Percentiles rank a stretch among this genome's conserved stretches.
Evolutionary conservation across 2,113 vertebrate genomes (phyloP).

Genomic region (Nyctereutes procyonoides): DNA sequence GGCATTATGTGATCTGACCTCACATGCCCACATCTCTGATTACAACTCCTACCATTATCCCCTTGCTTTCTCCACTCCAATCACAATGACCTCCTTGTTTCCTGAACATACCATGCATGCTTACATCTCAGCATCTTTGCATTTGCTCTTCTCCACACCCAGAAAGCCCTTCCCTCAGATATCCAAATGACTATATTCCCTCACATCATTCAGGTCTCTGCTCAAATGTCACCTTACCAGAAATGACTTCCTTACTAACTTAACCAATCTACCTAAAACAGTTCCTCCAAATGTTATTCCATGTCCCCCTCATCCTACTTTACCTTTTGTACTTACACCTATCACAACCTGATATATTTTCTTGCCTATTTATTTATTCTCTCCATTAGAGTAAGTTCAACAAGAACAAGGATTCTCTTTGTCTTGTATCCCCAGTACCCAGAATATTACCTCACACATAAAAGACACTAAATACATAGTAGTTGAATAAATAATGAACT

Average conservation of each 20-base stretch:
- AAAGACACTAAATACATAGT: neutral
- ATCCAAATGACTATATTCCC: neutral
- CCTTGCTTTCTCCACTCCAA: neutral
- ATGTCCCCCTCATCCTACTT: neutral
- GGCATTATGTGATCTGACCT: neutral
- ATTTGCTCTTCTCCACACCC: neutral
- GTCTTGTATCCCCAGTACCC: neutral
- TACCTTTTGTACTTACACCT: neutral
- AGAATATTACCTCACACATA: neutral
- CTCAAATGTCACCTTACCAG: neutral
- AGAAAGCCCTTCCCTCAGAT: neutral
- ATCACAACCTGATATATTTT: neutral
- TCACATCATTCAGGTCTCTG: neutral
- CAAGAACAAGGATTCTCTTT: neutral
- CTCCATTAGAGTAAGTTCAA: neutral
- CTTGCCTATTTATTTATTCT: constrained; percentile 9
- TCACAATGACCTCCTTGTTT: neutral
- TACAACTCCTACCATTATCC: neutral
- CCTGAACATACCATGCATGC: neutral
- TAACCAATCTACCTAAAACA: constrained; percentile 32
- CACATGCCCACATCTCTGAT: neutral
- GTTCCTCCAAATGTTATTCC: neutral
- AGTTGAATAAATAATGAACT: neutral
- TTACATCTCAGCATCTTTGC: neutral
- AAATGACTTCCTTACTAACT: neutral